phyloP scores from a whole-genome alignment of 2,888 invertebrate species.

The Thumatha senex region DNA sequence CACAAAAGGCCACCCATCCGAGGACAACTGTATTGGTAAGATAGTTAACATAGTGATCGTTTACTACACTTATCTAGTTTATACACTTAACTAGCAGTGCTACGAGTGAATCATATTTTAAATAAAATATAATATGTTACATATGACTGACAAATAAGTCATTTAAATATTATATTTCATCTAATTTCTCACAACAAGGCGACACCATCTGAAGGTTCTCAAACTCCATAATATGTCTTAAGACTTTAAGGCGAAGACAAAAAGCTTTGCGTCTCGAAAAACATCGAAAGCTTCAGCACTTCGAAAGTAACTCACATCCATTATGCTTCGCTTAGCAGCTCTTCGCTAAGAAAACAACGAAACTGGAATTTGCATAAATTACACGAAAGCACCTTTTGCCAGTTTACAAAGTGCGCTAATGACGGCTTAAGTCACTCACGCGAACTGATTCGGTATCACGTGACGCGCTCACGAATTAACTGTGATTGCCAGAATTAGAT shows the following conservation, averaged over 20 bases:
- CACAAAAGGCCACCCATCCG: too few relatives aligned
- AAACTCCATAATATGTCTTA: constrained; percentile 12
- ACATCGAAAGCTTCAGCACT: constrained; percentile 33
- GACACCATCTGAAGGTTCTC: constrained; percentile 1
- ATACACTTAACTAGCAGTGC: too few relatives aligned
- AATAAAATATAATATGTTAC: too few relatives aligned
- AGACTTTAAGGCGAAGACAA: constrained; percentile 15
- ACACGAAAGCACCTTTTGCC: constrained; percentile 64
- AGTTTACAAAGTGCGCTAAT: constrained; percentile 68
- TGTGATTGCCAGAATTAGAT: constrained; percentile 20
- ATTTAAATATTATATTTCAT: background rate
- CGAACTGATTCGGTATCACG: constrained; percentile 58
- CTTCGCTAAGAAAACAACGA: constrained; percentile 70
- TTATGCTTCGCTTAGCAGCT: constrained; percentile 49
- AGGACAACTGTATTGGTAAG: too few relatives aligned
- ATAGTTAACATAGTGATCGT: too few relatives aligned
- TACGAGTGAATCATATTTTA: too few relatives aligned
- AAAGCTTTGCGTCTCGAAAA: constrained; percentile 19
- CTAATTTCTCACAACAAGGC: too few relatives aligned
- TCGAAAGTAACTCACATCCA: constrained; percentile 45
- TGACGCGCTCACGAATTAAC: constrained; percentile 40
- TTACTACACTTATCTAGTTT: too few relatives aligned
- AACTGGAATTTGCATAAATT: constrained; percentile 78
- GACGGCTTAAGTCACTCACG: constrained; percentile 63
- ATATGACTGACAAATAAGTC: too few relatives aligned